These are phyloP conservation scores for Drosophila leonis DNA, from an alignment of 2,888 invertebrate species.

Conservation along the genomic window DNA sequence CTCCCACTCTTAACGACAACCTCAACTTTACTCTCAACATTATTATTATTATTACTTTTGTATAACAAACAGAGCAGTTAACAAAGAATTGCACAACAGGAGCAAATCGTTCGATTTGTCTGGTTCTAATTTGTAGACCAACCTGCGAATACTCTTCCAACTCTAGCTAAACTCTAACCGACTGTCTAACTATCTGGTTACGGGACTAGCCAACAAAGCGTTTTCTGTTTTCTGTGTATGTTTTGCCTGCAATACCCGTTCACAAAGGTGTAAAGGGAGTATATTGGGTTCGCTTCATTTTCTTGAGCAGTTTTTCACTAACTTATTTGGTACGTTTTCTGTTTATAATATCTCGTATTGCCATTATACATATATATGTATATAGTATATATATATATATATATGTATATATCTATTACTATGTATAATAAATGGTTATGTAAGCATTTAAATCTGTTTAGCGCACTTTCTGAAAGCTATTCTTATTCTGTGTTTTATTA, in stretches of 20 bases:
- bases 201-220: slow-evolving; percentile 70
- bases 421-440: slow-evolving; percentile 33
- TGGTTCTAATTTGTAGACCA: slow-evolving; percentile 35
- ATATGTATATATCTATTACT: slow-evolving; percentile 22
- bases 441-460: slow-evolving; percentile 49
- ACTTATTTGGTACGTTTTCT: slow-evolving; percentile 62
- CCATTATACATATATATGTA: slow-evolving; percentile 29
- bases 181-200: slow-evolving; percentile 38
- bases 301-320: slow-evolving; percentile 75
- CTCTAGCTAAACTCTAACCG: slow-evolving; percentile 26
- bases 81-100: slow-evolving; percentile 77
- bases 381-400: background rate
- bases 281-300: background rate
- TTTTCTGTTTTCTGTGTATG: slow-evolving; percentile 62
- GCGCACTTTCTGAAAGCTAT: slow-evolving; percentile 61
- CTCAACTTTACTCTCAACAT: slow-evolving; percentile 72
- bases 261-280: slow-evolving; percentile 1
- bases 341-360: slow-evolving; percentile 49
- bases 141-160: slow-evolving; percentile 15
- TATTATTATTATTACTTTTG: slow-evolving; percentile 26
- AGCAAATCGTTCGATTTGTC: slow-evolving; percentile 61
- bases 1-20: slow-evolving; percentile 39
- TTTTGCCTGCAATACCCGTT: background rate
- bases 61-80: slow-evolving; percentile 79
- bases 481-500: slow-evolving; percentile 34